Evolutionary conservation across 2,888 invertebrate species (phyloP), one percentile per base, ranked within the genome.

Genomic region (Entomobrya multifasciata): DNA sequence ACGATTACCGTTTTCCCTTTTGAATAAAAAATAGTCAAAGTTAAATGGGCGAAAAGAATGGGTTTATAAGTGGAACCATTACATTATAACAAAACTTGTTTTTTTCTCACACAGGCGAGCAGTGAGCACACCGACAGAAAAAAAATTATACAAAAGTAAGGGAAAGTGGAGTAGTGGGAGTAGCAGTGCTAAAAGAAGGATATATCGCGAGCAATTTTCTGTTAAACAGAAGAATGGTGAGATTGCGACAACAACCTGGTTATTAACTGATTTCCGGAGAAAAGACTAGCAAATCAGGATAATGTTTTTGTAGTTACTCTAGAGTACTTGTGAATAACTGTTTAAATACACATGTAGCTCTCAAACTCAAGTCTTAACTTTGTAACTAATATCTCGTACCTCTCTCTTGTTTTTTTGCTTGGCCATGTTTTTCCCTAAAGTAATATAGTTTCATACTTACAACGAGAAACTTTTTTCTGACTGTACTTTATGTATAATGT

Each of bases 21-120:
- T 36, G 36, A 6, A 81, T 81, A 41, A 81, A 70, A 81, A 70
- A 72, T 44, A 11, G 72, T 22, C 36, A 57, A 72, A 82, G 82
- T 82, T 82, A 82, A 81, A 82, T 82, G 82, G 82, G 55, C 55
- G 82, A 72, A 55, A 80, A 57, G 82, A 82, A 82, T 74, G 72
- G 62, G 72, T 60, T 82, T 82, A 82, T 82, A 82, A 82, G 82
- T 82, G 72, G 82, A 74, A 60, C 25, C 60, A 82, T 72, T 82
- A 82, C 82, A 62, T 82, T 57, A 62, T 47, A 82, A 74, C 13
- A 67, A 67, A 67, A 25, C 60, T 82, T n/a, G n/a, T n/a, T n/a
- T 82, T 74, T 74, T 44, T 47, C 27, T 20, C 22, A 15, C 49
- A 15, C n/a, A 49, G 36, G 36, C 4, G 36, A 4, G 36, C 36